phyloP scores from a whole-genome alignment of 2,113 vertebrate species.

The Saguinus midas region DNA sequence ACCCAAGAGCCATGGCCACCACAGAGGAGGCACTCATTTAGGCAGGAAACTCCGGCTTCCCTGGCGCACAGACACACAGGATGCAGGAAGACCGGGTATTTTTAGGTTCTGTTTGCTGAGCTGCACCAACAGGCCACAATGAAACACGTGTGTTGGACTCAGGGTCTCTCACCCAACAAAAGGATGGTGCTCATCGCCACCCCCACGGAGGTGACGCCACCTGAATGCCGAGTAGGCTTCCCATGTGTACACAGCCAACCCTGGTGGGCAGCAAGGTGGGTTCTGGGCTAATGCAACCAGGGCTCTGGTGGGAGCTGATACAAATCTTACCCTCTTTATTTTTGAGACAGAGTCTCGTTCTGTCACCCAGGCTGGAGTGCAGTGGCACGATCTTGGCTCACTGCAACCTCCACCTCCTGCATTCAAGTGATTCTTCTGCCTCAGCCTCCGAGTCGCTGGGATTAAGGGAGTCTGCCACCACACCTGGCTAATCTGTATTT shows the following conservation, averaged over 20 bases:
- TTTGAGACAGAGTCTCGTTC: no score
- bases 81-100: not conserved
- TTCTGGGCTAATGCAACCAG: not conserved
- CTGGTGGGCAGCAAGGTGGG: not conserved
- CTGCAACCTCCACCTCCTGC: no score
- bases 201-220: fast-evolving
- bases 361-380: no score
- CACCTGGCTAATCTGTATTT: no score
- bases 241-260: no score
- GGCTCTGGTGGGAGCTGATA: not conserved
- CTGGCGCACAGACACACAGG: no score
- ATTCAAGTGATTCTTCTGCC: no score
- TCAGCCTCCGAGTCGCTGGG: no score
- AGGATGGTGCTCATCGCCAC: fast-evolving
- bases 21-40: fast-evolving
- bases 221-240: no score
- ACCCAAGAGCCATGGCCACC: fast-evolving
- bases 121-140: not conserved
- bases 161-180: fast-evolving
- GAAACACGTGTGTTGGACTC: not conserved
- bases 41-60: fast-evolving
- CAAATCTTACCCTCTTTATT: not conserved
- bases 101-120: not conserved
- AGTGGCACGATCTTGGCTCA: no score
- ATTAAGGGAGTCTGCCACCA: no score